Base-by-base conservation (phyloP, 53 echinoderm and acorn worm species). In the Crossaster papposus region DNA sequence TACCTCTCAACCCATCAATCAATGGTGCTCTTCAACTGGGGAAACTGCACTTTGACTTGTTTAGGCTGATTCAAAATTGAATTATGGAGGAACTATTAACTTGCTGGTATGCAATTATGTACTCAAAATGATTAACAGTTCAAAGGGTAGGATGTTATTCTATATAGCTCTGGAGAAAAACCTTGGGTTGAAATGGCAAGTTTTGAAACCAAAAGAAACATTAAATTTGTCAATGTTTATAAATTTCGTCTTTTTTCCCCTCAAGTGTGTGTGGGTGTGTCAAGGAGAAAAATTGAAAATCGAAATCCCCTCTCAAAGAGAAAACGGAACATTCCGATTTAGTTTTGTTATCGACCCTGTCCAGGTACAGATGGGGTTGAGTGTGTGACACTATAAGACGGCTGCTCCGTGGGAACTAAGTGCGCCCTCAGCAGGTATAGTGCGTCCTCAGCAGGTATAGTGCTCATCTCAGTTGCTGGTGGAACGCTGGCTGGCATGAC, bases 61-160 rank as follows among this genome's bases (percentile, higher is more conserved):
- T 80, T 54, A 26, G 44, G 22, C 10, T 24, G 44, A 23, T 29
- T 55, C 31, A 7, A n/a, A 15, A 51, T 55, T 80, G 80, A 54
- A 29, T 52, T 51, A 55, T 80, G 52, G 55, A 3, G n/a, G 14
- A 36, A 51, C 55, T 51, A 55, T 23, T 14, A 36, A 80, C 55
- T 51, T 10, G 68, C 68, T 68, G 28, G 68, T 6, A 24, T 0
- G 68, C 68, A 68, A 68, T 7, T 23, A 3, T n/a, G 1, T 28
- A 68, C 68, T 68, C 68, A 68, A 68, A 74, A 33, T 18, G 34
- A 74, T 74, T 14, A 74, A 68, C 62, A 62, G 17, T 62, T n/a
- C n/a, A 0, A 68, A 68, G 28, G 4, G 29, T 23, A 12, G 20
- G 22, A 68, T 68, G 68, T 26, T 26, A 68, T 23, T 68, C 10